These are phyloP conservation scores for Apantesis nais DNA, from an alignment of 2,888 invertebrate genomes.

Conservation along the genomic window DNA sequence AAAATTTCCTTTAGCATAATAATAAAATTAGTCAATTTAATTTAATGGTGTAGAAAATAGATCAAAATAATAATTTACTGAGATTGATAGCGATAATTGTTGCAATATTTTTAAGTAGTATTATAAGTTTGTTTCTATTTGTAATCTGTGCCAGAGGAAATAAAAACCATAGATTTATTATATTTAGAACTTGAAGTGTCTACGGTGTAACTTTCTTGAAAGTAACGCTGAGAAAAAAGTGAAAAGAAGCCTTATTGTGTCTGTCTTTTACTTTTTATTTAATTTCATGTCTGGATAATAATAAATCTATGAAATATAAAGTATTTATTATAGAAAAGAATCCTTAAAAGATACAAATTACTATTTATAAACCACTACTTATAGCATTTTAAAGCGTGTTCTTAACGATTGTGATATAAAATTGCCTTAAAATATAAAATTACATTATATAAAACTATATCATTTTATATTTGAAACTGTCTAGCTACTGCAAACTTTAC, in stretches of 20 bases:
- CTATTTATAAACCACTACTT: constrained; percentile 42
- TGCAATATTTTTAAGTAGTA: constrained; percentile 63
- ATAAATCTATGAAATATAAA: constrained; percentile 18
- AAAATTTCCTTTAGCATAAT: constrained; percentile 68
- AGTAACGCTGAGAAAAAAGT: neutral
- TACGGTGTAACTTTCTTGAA: neutral
- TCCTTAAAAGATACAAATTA: constrained; percentile 43
- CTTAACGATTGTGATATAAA: constrained; percentile 71
- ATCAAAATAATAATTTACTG: constrained; percentile 62
- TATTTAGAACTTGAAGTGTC: constrained; percentile 1
- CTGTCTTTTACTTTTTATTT: neutral
- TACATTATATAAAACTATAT: constrained; percentile 33
- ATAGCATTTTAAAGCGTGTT: constrained; percentile 43
- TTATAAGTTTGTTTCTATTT: constrained; percentile 57
- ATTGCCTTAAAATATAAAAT: constrained; percentile 64
- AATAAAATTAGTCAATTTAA: constrained; percentile 76
- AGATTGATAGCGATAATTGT: constrained; percentile 71
- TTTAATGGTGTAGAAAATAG: constrained; percentile 58
- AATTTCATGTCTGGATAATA: constrained; percentile 8
- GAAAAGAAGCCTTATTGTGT: neutral
- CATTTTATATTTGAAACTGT: constrained; percentile 23
- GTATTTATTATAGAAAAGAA: constrained; percentile 42
- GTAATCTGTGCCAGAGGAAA: constrained; percentile 55
- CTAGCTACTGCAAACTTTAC: constrained; percentile 46
- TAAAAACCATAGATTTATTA: constrained; percentile 17